Base-by-base conservation (phyloP, 2,888 invertebrate genomes). In the Cynaeus angustus region DNA sequence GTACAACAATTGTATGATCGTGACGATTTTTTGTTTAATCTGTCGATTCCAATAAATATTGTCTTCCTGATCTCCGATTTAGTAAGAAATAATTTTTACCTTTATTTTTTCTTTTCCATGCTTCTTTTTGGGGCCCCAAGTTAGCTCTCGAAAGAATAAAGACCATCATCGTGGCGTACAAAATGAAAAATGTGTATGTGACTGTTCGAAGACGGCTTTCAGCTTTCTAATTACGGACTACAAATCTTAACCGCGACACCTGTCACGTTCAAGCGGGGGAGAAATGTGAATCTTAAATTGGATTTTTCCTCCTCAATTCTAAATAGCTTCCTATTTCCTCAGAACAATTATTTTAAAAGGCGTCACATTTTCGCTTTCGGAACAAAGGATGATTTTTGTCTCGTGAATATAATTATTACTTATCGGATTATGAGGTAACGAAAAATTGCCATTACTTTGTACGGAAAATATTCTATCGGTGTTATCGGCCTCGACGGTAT, bases 151-250 rank as follows among this genome's bases (percentile, higher is more conserved):
- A 52, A 55, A 14, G 62, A 65, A 65, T 65, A 65, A 72, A 64
- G 43, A 66, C 46, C 62, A 59, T 64, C 68, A 56, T 33, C 33
- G 26, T 10, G 45, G 46, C 52, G 70, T 66, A 74, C 67, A 71
- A 74, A 78, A 78, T 80, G 79, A 79, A 79, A 81, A 81, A 79
- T 81, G 80, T 79, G 80, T 78, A 74, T 80, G 79, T 80, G 80
- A 79, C 79, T 79, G 78, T 77, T 79, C 78, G 77, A 78, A 76
- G 79, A 77, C 81, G 80, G 80, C 81, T 82, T 81, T 82, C 83
- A 80, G 80, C 81, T 83, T 83, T 83, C 83, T 84, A 84, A 84
- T 84, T 84, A 83, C 83, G 76, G 80, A 79, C 82, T 81, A 84
- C 84, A 84, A 84, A 84, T 84, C 83, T 84, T 83, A 81, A 80